Base-by-base conservation (phyloP, 23 tunicate species). In the Corella eumyota region DNA sequence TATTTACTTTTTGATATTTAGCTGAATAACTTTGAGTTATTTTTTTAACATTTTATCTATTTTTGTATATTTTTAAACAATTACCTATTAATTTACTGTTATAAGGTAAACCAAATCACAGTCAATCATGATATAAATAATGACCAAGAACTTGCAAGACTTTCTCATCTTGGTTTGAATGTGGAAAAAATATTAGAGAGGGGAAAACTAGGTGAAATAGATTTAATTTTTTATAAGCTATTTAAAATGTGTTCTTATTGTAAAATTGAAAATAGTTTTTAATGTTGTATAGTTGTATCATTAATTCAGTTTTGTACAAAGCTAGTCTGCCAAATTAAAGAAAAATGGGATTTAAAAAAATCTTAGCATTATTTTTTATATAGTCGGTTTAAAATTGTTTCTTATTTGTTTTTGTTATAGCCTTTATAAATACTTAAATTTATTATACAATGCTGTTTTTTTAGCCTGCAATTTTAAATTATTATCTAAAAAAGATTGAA, bases 61-160 rank as follows among this genome's bases (percentile, higher is more conserved):
- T n/a, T n/a, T n/a, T n/a, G n/a, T n/a, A n/a, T n/a, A n/a, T n/a
- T n/a, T n/a, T n/a, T n/a, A n/a, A n/a, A n/a, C n/a, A n/a, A n/a
- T n/a, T n/a, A n/a, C n/a, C n/a, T n/a, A n/a, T n/a, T n/a, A n/a
- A n/a, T n/a, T n/a, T n/a, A n/a, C n/a, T n/a, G n/a, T n/a, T n/a
- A 2, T 0, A 62, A 88, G 96, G 88, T 88, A 1, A 65, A 88
- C 38, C 96, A 78, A 62, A 47, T 88, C 53, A 78, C 78, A 20
- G 88, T 62, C 26, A 76, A 79, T 56, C 96, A 88, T 36, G 78
- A 88, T 48, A 67, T 88, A n/a, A 84, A 74, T 58, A 85, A 88
- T 46, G 56, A 60, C 20, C 62, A 78, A 28, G 96, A 88, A 62
- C 47, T 66, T 4, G 71, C 63, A 7, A 50, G 96, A 34, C 77